Evolutionary conservation across 2,797 vertebrate genomes (phyloP).

Genomic region (Telmatherina bonti): DNA sequence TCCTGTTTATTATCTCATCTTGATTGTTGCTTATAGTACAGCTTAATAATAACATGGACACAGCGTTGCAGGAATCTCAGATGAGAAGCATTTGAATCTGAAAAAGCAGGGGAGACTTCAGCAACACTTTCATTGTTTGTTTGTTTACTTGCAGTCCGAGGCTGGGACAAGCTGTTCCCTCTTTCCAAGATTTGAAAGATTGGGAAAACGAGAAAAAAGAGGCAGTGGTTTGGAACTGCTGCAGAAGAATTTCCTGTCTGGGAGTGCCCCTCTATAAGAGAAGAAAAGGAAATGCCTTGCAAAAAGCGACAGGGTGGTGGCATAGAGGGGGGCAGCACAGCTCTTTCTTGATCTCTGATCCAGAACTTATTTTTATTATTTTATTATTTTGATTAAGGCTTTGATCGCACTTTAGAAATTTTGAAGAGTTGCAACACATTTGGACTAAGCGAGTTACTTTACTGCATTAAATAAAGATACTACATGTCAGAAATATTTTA

Average conservation of each 20-base stretch:
- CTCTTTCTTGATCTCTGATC: slow-evolving; percentile 16
- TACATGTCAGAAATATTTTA: not conserved
- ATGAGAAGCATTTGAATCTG: slow-evolving; percentile 15
- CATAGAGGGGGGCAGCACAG: slow-evolving; percentile 10
- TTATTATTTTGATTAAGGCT: not conserved
- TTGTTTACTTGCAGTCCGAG: slow-evolving; percentile 65
- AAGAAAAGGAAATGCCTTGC: slow-evolving; percentile 71
- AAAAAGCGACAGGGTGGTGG: slow-evolving; percentile 15
- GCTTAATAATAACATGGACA: slow-evolving; percentile 5
- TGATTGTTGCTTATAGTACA: slow-evolving; percentile 14
- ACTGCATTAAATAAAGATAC: not conserved
- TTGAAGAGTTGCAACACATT: not conserved
- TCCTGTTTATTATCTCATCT: slow-evolving; percentile 21
- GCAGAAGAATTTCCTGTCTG: slow-evolving; percentile 77
- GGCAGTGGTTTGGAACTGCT: slow-evolving; percentile 55
- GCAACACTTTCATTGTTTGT: slow-evolving; percentile 40
- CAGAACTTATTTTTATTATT: not conserved
- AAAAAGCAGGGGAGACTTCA: slow-evolving; percentile 36
- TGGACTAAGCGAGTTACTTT: not conserved
- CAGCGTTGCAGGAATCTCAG: slow-evolving; percentile 6
- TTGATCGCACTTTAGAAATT: slow-evolving; percentile 8
- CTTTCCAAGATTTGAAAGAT: slow-evolving; percentile 50
- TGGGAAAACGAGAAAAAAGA: slow-evolving; percentile 44
- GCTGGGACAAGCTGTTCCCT: slow-evolving; percentile 66
- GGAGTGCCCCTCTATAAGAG: slow-evolving; percentile 53